A percentile compares a stretch with the other conserved stretches of the same genome.
Evolutionary conservation across 2,797 vertebrate genomes (phyloP).

Genomic region (Peromyscus nudipes): DNA sequence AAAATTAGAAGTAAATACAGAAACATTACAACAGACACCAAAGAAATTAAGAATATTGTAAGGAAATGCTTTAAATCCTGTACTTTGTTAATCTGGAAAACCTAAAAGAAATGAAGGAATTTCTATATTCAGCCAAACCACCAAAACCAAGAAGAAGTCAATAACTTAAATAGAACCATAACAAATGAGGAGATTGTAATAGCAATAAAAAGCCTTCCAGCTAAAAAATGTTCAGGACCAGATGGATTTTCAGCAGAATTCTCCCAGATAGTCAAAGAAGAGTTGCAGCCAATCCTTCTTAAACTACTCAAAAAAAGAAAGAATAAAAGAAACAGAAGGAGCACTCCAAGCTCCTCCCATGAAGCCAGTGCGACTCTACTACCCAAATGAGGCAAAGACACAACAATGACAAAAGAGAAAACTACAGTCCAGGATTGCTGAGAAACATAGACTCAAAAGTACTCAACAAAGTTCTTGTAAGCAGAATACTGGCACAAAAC

Average conservation of each 20-base stretch:
- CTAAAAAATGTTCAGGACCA: not conserved
- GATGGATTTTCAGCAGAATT: not conserved
- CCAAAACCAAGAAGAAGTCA: not conserved
- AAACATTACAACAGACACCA: not conserved
- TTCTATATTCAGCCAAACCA: not conserved
- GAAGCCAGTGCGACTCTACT: not conserved
- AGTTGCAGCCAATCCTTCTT: not conserved
- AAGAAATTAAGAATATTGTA: not conserved
- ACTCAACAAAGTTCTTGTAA: not conserved
- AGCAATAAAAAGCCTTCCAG: not conserved
- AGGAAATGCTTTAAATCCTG: not conserved
- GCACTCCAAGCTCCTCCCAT: not conserved
- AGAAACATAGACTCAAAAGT: not conserved
- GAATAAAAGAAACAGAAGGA: not conserved
- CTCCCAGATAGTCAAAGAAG: not conserved
- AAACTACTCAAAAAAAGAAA: not conserved
- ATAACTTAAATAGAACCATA: not conserved
- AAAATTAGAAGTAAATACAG: not conserved
- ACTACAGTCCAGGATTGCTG: too few species aligned
- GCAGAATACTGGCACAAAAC: not conserved
- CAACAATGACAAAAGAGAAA: not conserved
- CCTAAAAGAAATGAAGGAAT: not conserved
- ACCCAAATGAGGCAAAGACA: not conserved
- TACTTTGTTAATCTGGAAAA: not conserved
- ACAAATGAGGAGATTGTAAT: not conserved